Base-by-base conservation (phyloP, 1,140 invertebrate genomes). In the Heterodera schachtii region DNA sequence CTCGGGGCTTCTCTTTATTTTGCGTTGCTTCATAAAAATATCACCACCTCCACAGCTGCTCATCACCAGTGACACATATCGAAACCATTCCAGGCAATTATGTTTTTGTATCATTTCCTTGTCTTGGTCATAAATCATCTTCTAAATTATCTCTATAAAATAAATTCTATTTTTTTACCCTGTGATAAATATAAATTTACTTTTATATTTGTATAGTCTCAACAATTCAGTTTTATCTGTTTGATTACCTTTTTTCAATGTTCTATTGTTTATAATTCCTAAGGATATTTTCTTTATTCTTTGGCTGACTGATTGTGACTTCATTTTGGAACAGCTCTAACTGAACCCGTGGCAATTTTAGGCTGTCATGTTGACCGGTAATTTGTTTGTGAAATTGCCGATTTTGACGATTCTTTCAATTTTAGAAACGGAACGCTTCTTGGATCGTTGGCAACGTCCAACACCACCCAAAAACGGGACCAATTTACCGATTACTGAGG, bases 1-100 rank as follows among this genome's bases (percentile, higher is more conserved):
- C n/a, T 84, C 21, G 82, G 73, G 19, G 41, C 60, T 73, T 43
- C 82, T 16, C 46, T 80, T 21, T 81, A 60, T 83, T 75, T 71
- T 31, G 43, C 83, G 6, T 49, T 81, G 6, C 13, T 81, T 4
- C 80, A 81, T 21, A 82, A 81, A 43, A 31, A 31, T 31, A 31
- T 31, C 31, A 31, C 31, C 31, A 31, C 31, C 60, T 31, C 16
- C 6, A 77, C 41, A 64, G n/a, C 49, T 52, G 31, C 31, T 31
- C 31, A 52, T 52, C 11, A 67, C 75, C 52, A 71, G 43, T 41
- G 67, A 71, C 9, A 41, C 31, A 41, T 46, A 71, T 21, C 44
- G 69, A 70, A 70, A 41, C 9, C 21, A 5, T 71, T 71, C 9
- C 19, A 71, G 44, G 3, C 69, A 71, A 46, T 69, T 19, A 69